Percentiles rank a stretch among this genome's conserved stretches.
These are phyloP conservation scores for Synanthedon andrenaeformis DNA, from an alignment of 2,888 invertebrate genomes.

Conservation along the genomic window DNA sequence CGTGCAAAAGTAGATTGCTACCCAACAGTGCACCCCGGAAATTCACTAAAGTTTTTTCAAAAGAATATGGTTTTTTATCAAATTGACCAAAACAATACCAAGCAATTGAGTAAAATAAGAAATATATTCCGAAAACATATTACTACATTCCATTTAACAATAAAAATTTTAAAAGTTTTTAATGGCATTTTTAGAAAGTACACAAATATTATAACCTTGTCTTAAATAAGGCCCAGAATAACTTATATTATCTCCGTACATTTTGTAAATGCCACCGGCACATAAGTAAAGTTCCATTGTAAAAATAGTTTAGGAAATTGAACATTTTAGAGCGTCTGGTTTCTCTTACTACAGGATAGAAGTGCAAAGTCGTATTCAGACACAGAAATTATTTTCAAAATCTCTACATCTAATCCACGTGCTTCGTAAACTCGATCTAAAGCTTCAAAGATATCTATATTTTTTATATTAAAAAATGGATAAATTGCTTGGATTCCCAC, in stretches of 20 bases:
- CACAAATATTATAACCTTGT: conserved; percentile 36
- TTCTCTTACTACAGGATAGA: conserved; percentile 24
- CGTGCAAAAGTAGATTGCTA: conserved; percentile 22
- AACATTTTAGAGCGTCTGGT: conserved; percentile 22
- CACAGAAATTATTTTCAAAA: conserved; percentile 38
- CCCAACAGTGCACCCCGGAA: conserved; percentile 44
- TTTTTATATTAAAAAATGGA: conserved; percentile 31
- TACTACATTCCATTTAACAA: conserved; percentile 23
- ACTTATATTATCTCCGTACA: conserved; percentile 34
- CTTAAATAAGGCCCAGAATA: conserved; percentile 44
- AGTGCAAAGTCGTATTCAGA: conserved; percentile 32
- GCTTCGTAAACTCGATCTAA: conserved; percentile 23
- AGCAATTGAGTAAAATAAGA: conserved; percentile 25
- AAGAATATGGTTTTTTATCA: conserved; percentile 22
- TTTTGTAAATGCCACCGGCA: conserved; percentile 43
- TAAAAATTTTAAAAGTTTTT: conserved; percentile 35
- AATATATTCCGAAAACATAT: conserved; percentile 35
- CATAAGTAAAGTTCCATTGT: conserved; percentile 40
- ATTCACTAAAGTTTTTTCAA: conserved; percentile 25
- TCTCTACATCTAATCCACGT: conserved; percentile 36
- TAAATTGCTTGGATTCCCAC: conserved; percentile 32
- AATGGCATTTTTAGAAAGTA: conserved; percentile 31
- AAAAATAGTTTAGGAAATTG: conserved; percentile 26
- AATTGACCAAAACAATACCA: conserved; percentile 29
- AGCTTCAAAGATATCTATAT: conserved; percentile 18